phyloP scores from a whole-genome alignment of 2,797 vertebrate genomes.

The Masticophis lateralis region DNA sequence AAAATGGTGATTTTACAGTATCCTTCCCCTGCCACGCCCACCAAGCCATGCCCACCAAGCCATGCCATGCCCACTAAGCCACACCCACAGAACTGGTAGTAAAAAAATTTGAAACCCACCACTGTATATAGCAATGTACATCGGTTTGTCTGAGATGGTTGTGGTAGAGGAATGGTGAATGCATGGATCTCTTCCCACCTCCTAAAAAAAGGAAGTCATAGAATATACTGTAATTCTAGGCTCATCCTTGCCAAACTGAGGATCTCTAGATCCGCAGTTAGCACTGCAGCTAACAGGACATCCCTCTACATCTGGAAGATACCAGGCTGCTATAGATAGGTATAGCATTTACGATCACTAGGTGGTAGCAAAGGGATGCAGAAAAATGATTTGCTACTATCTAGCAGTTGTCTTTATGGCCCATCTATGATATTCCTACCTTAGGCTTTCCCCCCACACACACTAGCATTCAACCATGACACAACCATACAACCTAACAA shows the following conservation, averaged over 20 bases:
- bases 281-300: not conserved
- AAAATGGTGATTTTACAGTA: no score
- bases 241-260: not conserved
- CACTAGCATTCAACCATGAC: not conserved
- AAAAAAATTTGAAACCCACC: no score
- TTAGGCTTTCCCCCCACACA: not conserved
- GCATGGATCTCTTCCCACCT: no score
- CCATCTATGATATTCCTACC: not conserved
- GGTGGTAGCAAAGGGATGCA: not conserved
- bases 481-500: not conserved
- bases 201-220: not conserved
- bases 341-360: not conserved
- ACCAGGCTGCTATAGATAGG: not conserved
- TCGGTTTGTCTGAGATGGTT: not conserved
- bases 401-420: not conserved
- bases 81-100: no score
- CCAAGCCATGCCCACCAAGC: no score
- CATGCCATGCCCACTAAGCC: no score
- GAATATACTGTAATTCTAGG: not conserved
- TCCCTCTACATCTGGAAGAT: not conserved
- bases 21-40: no score
- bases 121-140: not conserved
- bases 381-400: not conserved
- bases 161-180: not conserved
- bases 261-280: not conserved